Percentiles rank a stretch among this genome's conserved stretches.
These are phyloP conservation scores for Salvelinus sp. DNA, from an alignment of 2,113 vertebrate genomes.

Conservation along the genomic window DNA sequence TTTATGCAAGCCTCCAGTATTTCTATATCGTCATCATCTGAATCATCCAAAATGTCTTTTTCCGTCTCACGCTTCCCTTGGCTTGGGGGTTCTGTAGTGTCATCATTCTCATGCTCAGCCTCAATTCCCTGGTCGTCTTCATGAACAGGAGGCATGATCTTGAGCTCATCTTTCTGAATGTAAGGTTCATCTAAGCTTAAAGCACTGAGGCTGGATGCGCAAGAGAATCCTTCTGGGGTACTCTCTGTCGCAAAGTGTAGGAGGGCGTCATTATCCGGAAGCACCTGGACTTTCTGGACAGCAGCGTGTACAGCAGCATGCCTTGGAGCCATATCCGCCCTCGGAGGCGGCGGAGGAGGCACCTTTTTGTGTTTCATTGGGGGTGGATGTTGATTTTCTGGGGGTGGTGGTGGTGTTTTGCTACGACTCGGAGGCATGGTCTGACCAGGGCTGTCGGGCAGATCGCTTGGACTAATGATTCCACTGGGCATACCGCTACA, in stretches of 20 bases:
- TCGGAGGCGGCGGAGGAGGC: constrained; percentile 58
- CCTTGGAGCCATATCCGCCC: constrained; percentile 78
- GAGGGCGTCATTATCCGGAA: constrained; percentile 84
- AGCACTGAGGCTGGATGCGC: constrained; percentile 93
- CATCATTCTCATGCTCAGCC: constrained; percentile 77
- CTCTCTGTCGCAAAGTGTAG: constrained; percentile 96
- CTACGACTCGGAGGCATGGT: constrained; percentile 97
- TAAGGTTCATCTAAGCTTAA: constrained; percentile 94
- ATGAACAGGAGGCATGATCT: constrained; percentile 88
- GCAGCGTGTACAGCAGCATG: constrained; percentile 80
- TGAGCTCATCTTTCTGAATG: constrained; percentile 88
- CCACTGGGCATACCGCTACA: constrained; percentile 94
- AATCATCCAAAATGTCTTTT: constrained; percentile 87
- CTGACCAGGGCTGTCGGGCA: constrained; percentile 96
- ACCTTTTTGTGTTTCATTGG: constrained; percentile 79
- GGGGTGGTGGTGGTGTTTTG: constrained; percentile 91
- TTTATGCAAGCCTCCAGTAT: constrained; percentile 97
- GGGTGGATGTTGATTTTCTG: constrained; percentile 73
- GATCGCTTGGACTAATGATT: constrained; percentile 95
- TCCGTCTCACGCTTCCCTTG: constrained; percentile 77
- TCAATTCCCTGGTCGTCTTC: constrained; percentile 84
- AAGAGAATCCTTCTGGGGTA: constrained; percentile 94
- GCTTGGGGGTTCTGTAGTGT: constrained; percentile 62
- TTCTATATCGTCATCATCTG: constrained; percentile 92
- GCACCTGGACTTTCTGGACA: constrained; percentile 84